Evolutionary conservation across 1,140 invertebrate genomes (phyloP).

Genomic region (Augochlora pura): DNA sequence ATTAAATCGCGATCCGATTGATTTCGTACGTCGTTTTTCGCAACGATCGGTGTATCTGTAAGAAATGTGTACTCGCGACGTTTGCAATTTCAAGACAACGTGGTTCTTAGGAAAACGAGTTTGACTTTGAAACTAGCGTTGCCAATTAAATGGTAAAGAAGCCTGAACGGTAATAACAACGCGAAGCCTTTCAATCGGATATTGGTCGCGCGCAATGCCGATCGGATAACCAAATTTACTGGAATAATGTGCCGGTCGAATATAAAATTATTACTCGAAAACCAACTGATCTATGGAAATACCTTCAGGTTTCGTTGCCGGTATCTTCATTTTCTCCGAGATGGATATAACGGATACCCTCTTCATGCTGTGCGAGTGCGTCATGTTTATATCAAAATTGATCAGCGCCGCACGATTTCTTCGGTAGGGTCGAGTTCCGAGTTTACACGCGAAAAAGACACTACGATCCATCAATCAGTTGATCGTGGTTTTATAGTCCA

Average conservation of each 20-base stretch:
- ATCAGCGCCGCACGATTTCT: not conserved
- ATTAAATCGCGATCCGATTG: conserved; percentile 2
- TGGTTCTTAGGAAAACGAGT: not conserved
- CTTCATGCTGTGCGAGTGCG: conserved; percentile 30
- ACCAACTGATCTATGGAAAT: conserved; percentile 3
- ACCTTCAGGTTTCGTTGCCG: conserved; percentile 63
- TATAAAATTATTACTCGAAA: not conserved
- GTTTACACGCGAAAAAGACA: conserved; percentile 47
- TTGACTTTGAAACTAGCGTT: too few species aligned
- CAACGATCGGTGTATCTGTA: not conserved
- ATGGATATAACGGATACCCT: conserved; percentile 62
- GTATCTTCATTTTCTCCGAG: conserved; percentile 64
- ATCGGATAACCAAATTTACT: not conserved
- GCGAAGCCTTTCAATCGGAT: too few species aligned
- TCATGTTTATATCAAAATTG: conserved; percentile 19
- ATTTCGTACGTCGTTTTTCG: not conserved
- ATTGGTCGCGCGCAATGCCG: too few species aligned
- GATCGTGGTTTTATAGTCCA: conserved; percentile 62
- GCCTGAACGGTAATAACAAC: too few species aligned
- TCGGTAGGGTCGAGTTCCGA: conserved; percentile 15
- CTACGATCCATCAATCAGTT: conserved; percentile 54
- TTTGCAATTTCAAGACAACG: too few species aligned
- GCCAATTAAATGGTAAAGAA: too few species aligned
- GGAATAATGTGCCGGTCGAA: not conserved
- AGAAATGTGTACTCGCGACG: not conserved